These are phyloP conservation scores for Drosophila prostipennis DNA, from an alignment of 2,888 invertebrate genomes.

Conservation along the genomic window DNA sequence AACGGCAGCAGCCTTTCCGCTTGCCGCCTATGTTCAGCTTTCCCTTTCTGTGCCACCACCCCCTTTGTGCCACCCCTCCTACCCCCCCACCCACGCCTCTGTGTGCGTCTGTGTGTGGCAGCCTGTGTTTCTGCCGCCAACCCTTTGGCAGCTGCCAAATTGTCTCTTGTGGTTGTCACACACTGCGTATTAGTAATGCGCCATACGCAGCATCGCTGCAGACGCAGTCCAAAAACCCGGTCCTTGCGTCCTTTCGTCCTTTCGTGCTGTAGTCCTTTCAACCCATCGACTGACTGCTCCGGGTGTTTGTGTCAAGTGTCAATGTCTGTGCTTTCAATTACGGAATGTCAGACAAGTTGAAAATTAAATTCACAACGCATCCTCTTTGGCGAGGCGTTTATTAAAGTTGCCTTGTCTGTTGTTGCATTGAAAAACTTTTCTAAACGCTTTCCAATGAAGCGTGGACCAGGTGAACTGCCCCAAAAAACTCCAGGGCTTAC, in stretches of 20 bases:
- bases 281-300: conserved; percentile 6
- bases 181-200: conserved; percentile 80
- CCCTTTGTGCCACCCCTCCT: background rate
- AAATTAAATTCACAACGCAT: conserved; percentile 73
- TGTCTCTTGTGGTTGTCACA: conserved; percentile 80
- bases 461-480: conserved; percentile 42
- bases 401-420: conserved; percentile 51
- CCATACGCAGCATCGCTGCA: conserved; percentile 62
- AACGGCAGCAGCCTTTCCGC: conserved; percentile 65
- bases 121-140: conserved; percentile 35
- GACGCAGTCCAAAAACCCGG: conserved; percentile 8
- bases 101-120: conserved; percentile 25
- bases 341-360: conserved; percentile 76
- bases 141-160: conserved; percentile 80
- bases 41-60: background rate
- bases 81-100: conserved; percentile 7
- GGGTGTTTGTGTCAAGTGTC: conserved; percentile 56
- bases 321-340: conserved; percentile 77
- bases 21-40: conserved; percentile 27
- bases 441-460: conserved; percentile 68
- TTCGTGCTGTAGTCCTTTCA: background rate
- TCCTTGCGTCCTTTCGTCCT: background rate
- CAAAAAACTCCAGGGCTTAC: conserved; percentile 11
- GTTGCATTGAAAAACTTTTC: conserved; percentile 57
- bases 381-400: conserved; percentile 41